Base-by-base conservation (phyloP, 1,140 invertebrate species). In the Drosophila navojoa region DNA sequence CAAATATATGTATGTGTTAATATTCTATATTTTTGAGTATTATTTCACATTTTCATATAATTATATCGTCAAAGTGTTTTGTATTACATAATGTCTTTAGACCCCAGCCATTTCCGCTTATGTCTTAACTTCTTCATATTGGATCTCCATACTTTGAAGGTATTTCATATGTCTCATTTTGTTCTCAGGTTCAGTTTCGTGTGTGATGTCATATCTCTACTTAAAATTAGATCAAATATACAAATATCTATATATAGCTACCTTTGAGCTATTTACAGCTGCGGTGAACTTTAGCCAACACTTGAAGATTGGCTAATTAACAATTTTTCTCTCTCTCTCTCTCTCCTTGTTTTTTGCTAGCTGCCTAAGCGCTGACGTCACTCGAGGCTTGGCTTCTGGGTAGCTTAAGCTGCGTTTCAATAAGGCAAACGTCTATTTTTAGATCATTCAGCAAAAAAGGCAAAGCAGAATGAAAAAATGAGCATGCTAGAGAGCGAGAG, bases 381-480 rank as follows among this genome's bases (percentile, higher is more conserved):
- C 55, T 53, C 40, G 47, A 47, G 55, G 42, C 29, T 40, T 53
- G 38, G 15, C 47, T 29, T 38, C 29, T 54, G 49, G 10, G 11
- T 27, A 69, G 66, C 58, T 69, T 62, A 61, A 59, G 55, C 44
- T 50, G 60, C 53, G 44, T 66, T 64, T 35, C 52, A 57, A 64
- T 71, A 71, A 66, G 62, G 62, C 70, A 67, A 72, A 54, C 55
- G 63, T 72, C 70, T 76, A 73, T 76, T 76, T 76, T 62, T 76
- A 76, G 63, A 61, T 40, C 71, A 54, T 61, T 54, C 45, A 44
- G 35, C 52, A 70, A 57, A 50, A 69, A 61, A 62, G 38, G 50
- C 58, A 52, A 52, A 44, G 40, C 45, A 42, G 47, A 60, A 13
- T 29, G 40, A 5, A 32, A 40, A 38, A 38, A 50, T 45, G 29